Evolutionary conservation across 1,140 invertebrate species (phyloP).

Genomic region (Achatina immaculata): DNA sequence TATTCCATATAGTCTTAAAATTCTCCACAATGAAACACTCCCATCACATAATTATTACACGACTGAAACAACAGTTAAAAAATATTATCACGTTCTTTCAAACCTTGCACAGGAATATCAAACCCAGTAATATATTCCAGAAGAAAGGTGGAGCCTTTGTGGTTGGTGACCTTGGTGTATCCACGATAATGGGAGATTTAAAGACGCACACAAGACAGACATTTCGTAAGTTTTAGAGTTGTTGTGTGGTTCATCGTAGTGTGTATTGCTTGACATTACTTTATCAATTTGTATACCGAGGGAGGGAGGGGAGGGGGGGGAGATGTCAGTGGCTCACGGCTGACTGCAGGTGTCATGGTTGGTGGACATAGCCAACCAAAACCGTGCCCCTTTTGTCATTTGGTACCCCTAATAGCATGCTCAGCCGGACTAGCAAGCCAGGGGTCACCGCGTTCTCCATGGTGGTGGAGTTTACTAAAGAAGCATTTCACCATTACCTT

Average conservation of each 20-base stretch:
- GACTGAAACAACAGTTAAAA: neutral
- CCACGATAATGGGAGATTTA: slow-evolving; percentile 66
- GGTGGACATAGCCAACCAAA: neutral
- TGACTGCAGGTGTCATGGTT: neutral
- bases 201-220: slow-evolving; percentile 61
- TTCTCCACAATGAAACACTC: no score
- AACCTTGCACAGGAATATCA: slow-evolving; percentile 56
- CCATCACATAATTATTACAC: neutral
- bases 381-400: neutral
- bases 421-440: no score
- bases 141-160: slow-evolving; percentile 32
- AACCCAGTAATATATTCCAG: slow-evolving; percentile 63
- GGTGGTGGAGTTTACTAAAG: no score
- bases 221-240: slow-evolving; percentile 52
- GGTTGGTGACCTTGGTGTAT: slow-evolving; percentile 67
- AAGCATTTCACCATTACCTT: no score
- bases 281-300: neutral
- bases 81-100: neutral
- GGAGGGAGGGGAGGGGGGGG: neutral
- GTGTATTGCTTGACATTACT: slow-evolving; percentile 15
- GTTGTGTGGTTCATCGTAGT: no score
- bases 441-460: no score
- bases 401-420: neutral
- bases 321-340: neutral
- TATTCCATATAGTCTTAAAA: no score